A percentile compares a stretch with the other conserved stretches of the same genome.
These are phyloP conservation scores for Lophotriccus pileatus DNA, from an alignment of 2,797 vertebrate genomes.

Conservation along the genomic window DNA sequence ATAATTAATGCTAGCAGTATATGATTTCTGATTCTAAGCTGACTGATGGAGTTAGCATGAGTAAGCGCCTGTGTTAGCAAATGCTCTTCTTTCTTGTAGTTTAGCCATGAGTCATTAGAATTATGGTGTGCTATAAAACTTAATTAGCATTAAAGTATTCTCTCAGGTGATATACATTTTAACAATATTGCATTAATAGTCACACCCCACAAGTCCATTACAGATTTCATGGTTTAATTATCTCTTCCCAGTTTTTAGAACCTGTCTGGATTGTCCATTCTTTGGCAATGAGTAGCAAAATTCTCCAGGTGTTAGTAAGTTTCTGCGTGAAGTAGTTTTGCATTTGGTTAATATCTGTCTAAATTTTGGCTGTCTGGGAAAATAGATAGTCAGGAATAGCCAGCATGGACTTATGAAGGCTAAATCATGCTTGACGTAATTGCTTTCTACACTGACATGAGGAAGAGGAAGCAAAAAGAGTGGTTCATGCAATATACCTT, in stretches of 20 bases:
- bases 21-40: not conserved
- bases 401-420: not conserved
- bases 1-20: not conserved
- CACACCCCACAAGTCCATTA: conserved; percentile 1
- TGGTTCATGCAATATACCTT: not conserved
- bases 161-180: conserved; percentile 37
- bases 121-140: conserved; percentile 25
- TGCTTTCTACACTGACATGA: not conserved
- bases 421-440: conserved; percentile 1
- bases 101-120: conserved; percentile 43
- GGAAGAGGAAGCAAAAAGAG: not conserved
- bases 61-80: not conserved
- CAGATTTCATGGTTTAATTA: conserved; percentile 24
- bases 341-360: not conserved
- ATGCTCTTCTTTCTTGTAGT: not conserved
- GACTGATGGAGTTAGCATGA: not conserved
- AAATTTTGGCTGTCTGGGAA: conserved; percentile 14
- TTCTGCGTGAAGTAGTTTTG: conserved; percentile 15
- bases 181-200: conserved; percentile 40
- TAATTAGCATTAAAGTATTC: conserved; percentile 47
- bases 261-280: not conserved
- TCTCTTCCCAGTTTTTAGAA: not conserved
- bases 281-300: not conserved
- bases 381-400: not conserved
- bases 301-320: not conserved